phyloP scores from a whole-genome alignment of 2,888 invertebrate species.

The Tridacna crocea region DNA sequence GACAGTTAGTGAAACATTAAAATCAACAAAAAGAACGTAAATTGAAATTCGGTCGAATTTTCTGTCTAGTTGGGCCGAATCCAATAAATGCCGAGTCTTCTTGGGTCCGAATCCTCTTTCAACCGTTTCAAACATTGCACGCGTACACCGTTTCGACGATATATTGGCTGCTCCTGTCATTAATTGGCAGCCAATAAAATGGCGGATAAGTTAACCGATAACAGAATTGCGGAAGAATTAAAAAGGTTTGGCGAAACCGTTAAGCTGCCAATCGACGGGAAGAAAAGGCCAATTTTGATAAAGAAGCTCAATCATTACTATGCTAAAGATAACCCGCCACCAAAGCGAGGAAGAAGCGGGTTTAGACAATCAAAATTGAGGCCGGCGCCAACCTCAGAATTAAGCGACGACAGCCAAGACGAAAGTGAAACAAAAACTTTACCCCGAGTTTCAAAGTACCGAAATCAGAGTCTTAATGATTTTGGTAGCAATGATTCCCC shows the following conservation, averaged over 20 bases:
- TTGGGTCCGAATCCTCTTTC: no score
- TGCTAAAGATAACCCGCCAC: slow-evolving; percentile 67
- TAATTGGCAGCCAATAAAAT: slow-evolving; percentile 61
- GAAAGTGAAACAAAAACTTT: slow-evolving; percentile 51
- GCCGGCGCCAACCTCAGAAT: slow-evolving; percentile 51
- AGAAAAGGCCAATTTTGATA: slow-evolving; percentile 71
- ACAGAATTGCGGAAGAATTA: slow-evolving; percentile 71
- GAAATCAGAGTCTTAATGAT: slow-evolving; percentile 16
- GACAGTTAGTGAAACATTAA: no score
- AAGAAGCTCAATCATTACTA: slow-evolving; percentile 78
- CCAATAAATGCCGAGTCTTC: no score
- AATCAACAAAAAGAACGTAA: no score
- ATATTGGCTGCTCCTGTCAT: neutral
- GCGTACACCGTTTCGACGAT: neutral
- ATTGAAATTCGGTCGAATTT: no score
- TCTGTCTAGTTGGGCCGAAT: no score
- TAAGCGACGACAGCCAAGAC: slow-evolving; percentile 66
- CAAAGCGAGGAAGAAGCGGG: slow-evolving; percentile 46
- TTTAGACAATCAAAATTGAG: slow-evolving; percentile 47
- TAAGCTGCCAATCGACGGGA: slow-evolving; percentile 71
- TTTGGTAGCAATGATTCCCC: slow-evolving; percentile 17
- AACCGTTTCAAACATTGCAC: no score
- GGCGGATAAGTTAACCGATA: slow-evolving; percentile 77
- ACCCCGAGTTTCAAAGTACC: neutral
- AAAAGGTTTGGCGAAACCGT: slow-evolving; percentile 73